Evolutionary conservation across 2,113 vertebrate species (phyloP).

Genomic region (Centropus bengalensis): DNA sequence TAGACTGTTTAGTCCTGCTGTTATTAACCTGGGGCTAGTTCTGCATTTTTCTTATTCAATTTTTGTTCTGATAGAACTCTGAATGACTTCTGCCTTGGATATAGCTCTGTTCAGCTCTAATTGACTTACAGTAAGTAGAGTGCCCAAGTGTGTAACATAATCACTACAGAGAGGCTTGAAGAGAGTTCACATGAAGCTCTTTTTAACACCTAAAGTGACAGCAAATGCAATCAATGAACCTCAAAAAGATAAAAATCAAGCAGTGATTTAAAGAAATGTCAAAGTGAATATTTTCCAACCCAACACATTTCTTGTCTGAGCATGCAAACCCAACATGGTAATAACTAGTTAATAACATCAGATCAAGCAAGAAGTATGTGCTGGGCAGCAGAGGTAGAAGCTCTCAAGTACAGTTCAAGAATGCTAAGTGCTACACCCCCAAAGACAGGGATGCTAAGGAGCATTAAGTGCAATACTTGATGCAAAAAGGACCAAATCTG

Average conservation of each 20-base stretch:
- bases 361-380: neutral
- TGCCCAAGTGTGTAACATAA: neutral
- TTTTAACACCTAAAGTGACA: constrained; percentile 9
- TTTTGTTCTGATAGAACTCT: neutral
- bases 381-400: neutral
- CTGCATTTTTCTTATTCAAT: neutral
- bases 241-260: neutral
- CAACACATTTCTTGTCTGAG: neutral
- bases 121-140: neutral
- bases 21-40: neutral
- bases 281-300: neutral
- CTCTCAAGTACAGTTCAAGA: neutral
- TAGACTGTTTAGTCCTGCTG: neutral
- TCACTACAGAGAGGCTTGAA: neutral
- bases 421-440: neutral
- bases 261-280: neutral
- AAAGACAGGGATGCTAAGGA: neutral
- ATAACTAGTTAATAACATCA: neutral
- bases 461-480: neutral
- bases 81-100: neutral
- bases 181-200: neutral
- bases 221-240: neutral
- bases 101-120: neutral
- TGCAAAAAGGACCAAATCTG: neutral
- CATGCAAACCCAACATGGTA: neutral